Percentiles rank a stretch among this genome's conserved stretches.
These are phyloP conservation scores for Polylopha cassiicola DNA, from an alignment of 2,888 invertebrate species.

Conservation along the genomic window DNA sequence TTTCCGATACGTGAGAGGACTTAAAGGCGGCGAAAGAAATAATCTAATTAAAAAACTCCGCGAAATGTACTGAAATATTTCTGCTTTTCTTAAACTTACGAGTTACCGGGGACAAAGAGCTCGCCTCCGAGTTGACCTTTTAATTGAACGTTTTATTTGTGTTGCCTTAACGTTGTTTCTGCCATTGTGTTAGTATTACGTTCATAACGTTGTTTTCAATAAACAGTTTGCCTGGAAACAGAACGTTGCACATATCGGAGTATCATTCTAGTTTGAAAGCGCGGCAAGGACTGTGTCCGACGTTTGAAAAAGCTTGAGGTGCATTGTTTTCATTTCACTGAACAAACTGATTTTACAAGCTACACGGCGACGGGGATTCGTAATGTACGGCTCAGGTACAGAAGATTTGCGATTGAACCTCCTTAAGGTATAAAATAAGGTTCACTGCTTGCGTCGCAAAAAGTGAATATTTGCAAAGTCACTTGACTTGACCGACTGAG, in stretches of 20 bases:
- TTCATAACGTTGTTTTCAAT: conserved; percentile 38
- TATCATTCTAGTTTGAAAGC: conserved; percentile 57
- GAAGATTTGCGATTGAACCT: conserved; percentile 6
- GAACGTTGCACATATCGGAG: conserved; percentile 46
- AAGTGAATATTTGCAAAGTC: conserved; percentile 2
- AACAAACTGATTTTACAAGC: conserved; percentile 2
- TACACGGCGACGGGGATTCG: not conserved
- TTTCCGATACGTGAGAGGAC: conserved; percentile 40
- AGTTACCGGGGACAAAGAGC: conserved; percentile 1
- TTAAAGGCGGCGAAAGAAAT: conserved; percentile 31
- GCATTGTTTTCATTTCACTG: conserved; percentile 45
- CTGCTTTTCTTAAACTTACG: conserved; percentile 22
- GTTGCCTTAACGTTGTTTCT: not conserved
- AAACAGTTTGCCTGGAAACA: conserved; percentile 38
- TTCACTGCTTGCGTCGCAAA: conserved; percentile 9
- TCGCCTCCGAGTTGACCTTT: conserved; percentile 8
- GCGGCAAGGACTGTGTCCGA: conserved; percentile 48
- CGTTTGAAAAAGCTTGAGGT: conserved; percentile 61
- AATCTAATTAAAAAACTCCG: conserved; percentile 44
- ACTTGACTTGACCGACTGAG: not conserved
- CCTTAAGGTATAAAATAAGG: not conserved
- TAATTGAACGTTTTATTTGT: conserved; percentile 5
- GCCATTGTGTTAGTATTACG: conserved; percentile 26
- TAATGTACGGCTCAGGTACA: not conserved
- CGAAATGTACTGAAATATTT: conserved; percentile 37